Conservation (phyloP, 2,888 invertebrate genomes). For the Petrolisthes cinctipes region DNA sequence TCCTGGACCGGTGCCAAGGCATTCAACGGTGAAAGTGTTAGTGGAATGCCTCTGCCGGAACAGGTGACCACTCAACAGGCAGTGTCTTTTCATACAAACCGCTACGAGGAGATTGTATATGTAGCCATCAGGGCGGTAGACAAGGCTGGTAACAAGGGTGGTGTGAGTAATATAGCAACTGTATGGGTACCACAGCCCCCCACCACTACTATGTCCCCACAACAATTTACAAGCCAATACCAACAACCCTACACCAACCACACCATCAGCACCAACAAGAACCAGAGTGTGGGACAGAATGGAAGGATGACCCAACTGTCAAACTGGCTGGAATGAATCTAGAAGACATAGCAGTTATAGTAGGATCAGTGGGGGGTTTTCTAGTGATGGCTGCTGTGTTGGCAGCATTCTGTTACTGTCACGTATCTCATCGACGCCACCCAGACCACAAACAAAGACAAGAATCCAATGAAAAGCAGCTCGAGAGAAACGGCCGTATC, state of each 20-base stretch:
- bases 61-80: conserved; percentile 58
- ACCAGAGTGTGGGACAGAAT: conserved; percentile 46
- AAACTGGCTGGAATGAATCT: conserved; percentile 61
- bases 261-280: conserved; percentile 41
- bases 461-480: conserved; percentile 38
- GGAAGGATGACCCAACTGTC: conserved; percentile 58
- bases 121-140: conserved; percentile 74
- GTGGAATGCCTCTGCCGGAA: conserved; percentile 55
- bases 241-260: conserved; percentile 46
- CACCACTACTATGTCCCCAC: conserved; percentile 21
- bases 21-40: conserved; percentile 56
- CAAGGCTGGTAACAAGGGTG: conserved; percentile 70
- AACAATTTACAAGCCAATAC: neutral
- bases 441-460: conserved; percentile 53
- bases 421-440: conserved; percentile 55
- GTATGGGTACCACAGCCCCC: conserved; percentile 74
- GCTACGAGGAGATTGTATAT: conserved; percentile 70
- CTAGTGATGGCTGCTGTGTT: conserved; percentile 56
- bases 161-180: conserved; percentile 73
- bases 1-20: conserved; percentile 63
- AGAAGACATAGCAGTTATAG: conserved; percentile 63
- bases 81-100: conserved; percentile 41
- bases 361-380: conserved; percentile 60
- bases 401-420: conserved; percentile 56
- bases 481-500: too few species aligned